Conservation (phyloP, 2,113 vertebrate genomes). For the Hypocryptadius cinnamomeus region DNA sequence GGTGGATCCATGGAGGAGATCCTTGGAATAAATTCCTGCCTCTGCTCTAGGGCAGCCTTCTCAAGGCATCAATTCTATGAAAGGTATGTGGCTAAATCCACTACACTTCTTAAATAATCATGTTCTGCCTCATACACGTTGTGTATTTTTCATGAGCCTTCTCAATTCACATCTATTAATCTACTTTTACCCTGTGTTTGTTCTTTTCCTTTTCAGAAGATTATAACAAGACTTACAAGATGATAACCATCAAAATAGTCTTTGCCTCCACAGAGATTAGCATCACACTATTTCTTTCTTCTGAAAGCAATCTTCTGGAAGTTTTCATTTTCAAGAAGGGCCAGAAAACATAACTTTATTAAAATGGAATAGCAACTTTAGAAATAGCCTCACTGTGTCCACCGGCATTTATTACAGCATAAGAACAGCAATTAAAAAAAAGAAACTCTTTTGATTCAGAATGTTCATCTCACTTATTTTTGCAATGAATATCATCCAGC, state of each 20-base stretch:
- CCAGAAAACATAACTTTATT: neutral
- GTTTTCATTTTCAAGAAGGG: neutral
- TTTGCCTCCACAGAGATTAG: neutral
- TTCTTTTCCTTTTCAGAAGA: neutral
- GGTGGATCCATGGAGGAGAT: neutral
- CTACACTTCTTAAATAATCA: neutral
- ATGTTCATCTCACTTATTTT: neutral
- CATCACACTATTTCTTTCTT: neutral
- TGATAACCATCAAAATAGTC: neutral
- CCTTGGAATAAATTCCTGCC: neutral
- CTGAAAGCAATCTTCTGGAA: neutral
- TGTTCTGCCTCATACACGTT: neutral
- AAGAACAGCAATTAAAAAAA: neutral
- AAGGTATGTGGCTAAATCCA: neutral
- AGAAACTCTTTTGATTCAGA: neutral
- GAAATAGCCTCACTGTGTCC: neutral
- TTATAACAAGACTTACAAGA: neutral
- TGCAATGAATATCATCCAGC: neutral
- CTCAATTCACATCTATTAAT: neutral
- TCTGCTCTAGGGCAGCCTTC: neutral
- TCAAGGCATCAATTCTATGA: neutral
- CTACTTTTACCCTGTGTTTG: neutral
- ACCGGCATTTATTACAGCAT: neutral
- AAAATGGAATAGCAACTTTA: neutral
- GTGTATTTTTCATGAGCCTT: neutral